Evolutionary conservation across 2,113 vertebrate species (phyloP), one percentile per base, ranked within the genome.

Genomic region (Capreolus pygargus): DNA sequence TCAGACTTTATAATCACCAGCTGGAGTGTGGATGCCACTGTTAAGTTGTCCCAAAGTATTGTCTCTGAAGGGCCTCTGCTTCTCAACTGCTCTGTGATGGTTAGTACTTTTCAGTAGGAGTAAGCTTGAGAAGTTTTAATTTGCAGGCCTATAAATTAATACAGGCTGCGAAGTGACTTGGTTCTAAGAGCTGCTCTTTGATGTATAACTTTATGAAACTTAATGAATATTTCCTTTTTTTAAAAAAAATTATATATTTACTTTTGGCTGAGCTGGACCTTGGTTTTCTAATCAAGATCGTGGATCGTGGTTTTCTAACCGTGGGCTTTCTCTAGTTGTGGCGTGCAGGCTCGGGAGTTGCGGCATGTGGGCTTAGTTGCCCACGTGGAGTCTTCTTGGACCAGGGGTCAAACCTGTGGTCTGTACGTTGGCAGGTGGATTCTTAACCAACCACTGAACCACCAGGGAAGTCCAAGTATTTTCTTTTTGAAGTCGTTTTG

Each of bases 401-500:
- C 39, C 1, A 27, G 39, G 39, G 6, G 39, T 76, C 70, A 76
- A 43, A 76, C 70, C 70, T 27, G 23, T 43, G 70, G 15, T 5
- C 23, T 43, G 3, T 43, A 27, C 70, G 43, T 43, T 43, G 3
- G 12, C 70, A 27, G 70, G 12, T 1, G 12, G 21, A 76, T 76
- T 76, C 70, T 76, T 76, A 43, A 76, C 70, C 70, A 76, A 76
- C 70, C 23, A 43, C 36, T 76, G 70, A 43, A 76, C 23, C 36
- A 76, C 36, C 12, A 76, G 39, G 39, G 23, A 43, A 43, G 70
- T 43, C 39, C 70, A 76, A 7, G 70, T 27, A 43, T 58, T 89
- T 89, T 97, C 43, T 92, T 96, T 90, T 55, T 39, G 36, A 92
- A 89, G n/a, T 45, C n/a, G 39, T 87, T 88, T 67, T 91, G 55